Conservation (phyloP, 2,888 invertebrate genomes). For the Ormyrus rosae region DNA sequence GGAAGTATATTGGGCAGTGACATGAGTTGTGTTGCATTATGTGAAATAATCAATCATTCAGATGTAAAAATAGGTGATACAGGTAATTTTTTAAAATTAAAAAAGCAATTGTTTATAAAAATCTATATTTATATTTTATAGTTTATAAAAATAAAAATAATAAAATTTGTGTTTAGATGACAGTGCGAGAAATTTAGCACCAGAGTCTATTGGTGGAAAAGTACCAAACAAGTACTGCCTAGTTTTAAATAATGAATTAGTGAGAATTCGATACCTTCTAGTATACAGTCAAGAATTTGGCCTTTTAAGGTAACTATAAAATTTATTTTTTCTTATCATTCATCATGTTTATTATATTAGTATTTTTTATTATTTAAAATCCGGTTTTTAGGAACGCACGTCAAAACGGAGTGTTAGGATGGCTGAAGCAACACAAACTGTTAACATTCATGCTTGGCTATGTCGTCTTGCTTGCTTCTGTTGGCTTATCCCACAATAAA, state of each 20-base stretch:
- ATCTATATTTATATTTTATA: not conserved
- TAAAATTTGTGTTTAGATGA: slow-evolving; percentile 60
- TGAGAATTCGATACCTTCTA: slow-evolving; percentile 85
- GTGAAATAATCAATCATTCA: slow-evolving; percentile 87
- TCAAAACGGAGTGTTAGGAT: slow-evolving; percentile 71
- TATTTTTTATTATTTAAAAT: slow-evolving; percentile 29
- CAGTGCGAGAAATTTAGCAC: slow-evolving; percentile 63
- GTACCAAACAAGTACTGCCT: slow-evolving; percentile 85
- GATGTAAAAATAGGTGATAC: slow-evolving; percentile 76
- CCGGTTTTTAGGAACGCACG: slow-evolving; percentile 61
- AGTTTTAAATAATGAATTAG: slow-evolving; percentile 86
- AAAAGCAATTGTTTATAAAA: not conserved
- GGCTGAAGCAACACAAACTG: slow-evolving; percentile 81
- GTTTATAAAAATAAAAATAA: not conserved
- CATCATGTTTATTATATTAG: slow-evolving; percentile 7
- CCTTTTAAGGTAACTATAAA: slow-evolving; percentile 63
- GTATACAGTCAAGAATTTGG: slow-evolving; percentile 78
- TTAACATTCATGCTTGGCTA: slow-evolving; percentile 81
- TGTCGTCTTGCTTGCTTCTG: slow-evolving; percentile 80
- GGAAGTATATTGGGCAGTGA: slow-evolving; percentile 86
- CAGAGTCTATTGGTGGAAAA: slow-evolving; percentile 73
- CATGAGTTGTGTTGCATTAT: slow-evolving; percentile 86
- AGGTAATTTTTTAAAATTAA: slow-evolving; percentile 60
- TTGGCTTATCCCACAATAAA: slow-evolving; percentile 82
- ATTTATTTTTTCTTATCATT: not conserved